phyloP scores from a whole-genome alignment of 1,140 invertebrate genomes.

The Phymastichus coffea region DNA sequence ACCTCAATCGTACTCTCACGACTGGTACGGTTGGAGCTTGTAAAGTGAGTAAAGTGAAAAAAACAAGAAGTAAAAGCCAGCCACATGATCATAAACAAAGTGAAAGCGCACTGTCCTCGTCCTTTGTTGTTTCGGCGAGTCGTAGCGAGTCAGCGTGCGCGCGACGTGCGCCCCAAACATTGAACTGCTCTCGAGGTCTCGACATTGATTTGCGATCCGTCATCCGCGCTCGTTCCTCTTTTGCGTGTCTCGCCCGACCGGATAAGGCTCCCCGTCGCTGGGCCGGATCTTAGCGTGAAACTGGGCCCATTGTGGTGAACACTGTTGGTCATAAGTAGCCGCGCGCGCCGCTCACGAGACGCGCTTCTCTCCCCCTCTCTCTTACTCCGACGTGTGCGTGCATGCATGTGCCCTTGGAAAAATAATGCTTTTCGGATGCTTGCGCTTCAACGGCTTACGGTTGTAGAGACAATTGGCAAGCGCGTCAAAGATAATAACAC shows the following conservation, averaged over 20 bases:
- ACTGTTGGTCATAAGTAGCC: conserved; percentile 48
- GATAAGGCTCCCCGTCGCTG: conserved; percentile 38
- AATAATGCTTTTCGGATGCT: no score
- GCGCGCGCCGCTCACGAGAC: conserved; percentile 13
- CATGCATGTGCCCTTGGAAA: no score
- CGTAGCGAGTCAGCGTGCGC: neutral
- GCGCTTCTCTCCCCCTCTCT: neutral
- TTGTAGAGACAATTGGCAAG: no score
- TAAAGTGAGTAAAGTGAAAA: neutral
- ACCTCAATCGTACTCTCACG: no score
- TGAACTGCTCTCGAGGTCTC: no score
- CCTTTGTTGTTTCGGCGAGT: neutral
- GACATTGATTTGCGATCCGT: conserved; percentile 32
- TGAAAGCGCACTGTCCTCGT: no score
- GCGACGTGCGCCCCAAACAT: no score
- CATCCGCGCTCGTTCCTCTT: conserved; percentile 34
- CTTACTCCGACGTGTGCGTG: neutral
- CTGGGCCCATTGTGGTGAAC: conserved; percentile 38
- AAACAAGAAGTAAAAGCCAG: neutral
- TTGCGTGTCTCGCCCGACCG: conserved; percentile 44
- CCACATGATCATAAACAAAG: no score
- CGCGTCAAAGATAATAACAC: neutral
- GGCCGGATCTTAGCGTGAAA: conserved; percentile 45
- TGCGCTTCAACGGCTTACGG: no score
- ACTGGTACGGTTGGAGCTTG: no score